Evolutionary conservation across 2,888 invertebrate genomes (phyloP), one percentile per base, ranked within the genome.

Genomic region (Acanthopleura granulata): DNA sequence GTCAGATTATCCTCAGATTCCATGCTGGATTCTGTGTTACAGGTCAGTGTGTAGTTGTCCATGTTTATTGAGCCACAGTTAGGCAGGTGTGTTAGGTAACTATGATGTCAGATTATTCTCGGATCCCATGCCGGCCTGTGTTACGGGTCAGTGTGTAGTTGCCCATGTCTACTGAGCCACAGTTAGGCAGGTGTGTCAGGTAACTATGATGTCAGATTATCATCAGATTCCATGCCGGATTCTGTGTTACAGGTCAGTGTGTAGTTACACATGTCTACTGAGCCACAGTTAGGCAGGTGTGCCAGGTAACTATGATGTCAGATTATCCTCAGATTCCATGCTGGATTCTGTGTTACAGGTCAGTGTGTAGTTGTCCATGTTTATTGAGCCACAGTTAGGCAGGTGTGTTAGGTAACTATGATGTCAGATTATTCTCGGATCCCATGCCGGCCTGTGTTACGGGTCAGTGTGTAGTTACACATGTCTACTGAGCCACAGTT

Each of bases 291-390:
- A 1, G 94, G 93, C 49, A 94, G 90, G 0, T 93, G 91, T 40
- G 40, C 9, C 9, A 40, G 3, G 61, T 25, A 22, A 61, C 61
- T 22, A 4, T 61, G 61, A 22, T 61, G n/a, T 25, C 61, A 61
- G 3, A n/a, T 83, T 82, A 72, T 84, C 83, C 72, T 84, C 85
- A n/a, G 82, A 81, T 49, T 77, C 79, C 16, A 76, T 78, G n/a
- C 79, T 80, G 61, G 80, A 80, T 72, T 85, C 85, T 16, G 86
- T 84, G 77, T 93, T 93, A 73, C 93, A 91, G 1, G 93, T 92
- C 77, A 94, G 90, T 93, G 94, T 94, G 88, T 94, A 94, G 87
- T 93, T 93, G 88, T 94, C 94, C 93, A 94, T 93, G 40, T 9
- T n/a, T n/a, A n/a, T n/a, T n/a, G n/a, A 40, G 40, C 40, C 4